phyloP scores from a whole-genome alignment of 1,140 invertebrate species.

The Halyomorpha halys region DNA sequence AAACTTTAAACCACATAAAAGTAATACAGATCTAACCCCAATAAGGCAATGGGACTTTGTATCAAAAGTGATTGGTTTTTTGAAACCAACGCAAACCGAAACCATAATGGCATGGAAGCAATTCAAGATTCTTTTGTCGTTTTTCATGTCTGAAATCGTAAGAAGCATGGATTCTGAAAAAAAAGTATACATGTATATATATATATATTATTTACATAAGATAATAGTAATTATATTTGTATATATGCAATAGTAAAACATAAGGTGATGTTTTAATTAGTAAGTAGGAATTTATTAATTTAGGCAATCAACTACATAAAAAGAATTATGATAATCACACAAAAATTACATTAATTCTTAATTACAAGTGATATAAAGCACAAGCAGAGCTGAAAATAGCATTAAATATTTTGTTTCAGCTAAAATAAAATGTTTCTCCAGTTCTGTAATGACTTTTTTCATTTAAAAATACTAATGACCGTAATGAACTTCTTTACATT shows the following conservation, averaged over 20 bases:
- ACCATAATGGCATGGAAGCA: constrained; percentile 18
- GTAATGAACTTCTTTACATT: too few species aligned
- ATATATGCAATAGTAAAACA: neutral
- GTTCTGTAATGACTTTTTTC: too few species aligned
- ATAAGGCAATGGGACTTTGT: too few species aligned
- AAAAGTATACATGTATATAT: constrained; percentile 3
- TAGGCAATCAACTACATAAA: neutral
- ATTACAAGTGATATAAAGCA: too few species aligned
- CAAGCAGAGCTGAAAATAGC: too few species aligned
- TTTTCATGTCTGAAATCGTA: constrained; percentile 30
- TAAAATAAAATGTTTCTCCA: neutral
- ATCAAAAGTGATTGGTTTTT: constrained; percentile 6
- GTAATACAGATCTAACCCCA: too few species aligned
- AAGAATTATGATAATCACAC: too few species aligned
- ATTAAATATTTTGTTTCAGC: neutral
- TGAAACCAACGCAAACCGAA: constrained; percentile 21
- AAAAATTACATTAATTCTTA: too few species aligned
- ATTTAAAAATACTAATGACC: too few species aligned
- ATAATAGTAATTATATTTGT: too few species aligned
- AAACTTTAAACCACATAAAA: too few species aligned
- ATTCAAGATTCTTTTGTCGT: constrained; percentile 13
- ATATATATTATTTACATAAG: too few species aligned
- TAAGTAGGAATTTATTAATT: neutral
- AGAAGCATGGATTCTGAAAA: constrained; percentile 30
- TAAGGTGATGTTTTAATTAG: neutral